A percentile compares a stretch with the other conserved stretches of the same genome.
phyloP scores from a whole-genome alignment of 2,113 vertebrate genomes.

The Bubo blakistoni region DNA sequence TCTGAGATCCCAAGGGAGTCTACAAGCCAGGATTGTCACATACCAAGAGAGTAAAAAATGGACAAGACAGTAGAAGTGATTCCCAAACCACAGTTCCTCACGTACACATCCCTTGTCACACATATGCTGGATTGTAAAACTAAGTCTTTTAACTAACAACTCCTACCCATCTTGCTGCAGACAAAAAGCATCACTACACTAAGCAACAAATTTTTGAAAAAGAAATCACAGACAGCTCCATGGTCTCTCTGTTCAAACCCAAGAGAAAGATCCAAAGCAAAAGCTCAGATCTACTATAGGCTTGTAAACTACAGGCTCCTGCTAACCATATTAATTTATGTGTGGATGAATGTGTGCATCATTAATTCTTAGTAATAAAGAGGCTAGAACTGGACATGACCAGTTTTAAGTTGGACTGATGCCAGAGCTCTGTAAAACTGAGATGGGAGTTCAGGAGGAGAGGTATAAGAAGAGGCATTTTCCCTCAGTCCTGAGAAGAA shows the following conservation, averaged over 20 bases:
- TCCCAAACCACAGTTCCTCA: background rate
- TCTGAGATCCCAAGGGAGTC: background rate
- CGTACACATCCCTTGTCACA: background rate
- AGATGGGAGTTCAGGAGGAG: background rate
- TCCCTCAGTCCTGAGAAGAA: background rate
- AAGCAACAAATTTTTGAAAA: background rate
- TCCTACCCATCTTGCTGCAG: background rate
- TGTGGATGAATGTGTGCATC: background rate
- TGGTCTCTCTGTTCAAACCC: background rate
- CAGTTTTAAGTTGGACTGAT: background rate
- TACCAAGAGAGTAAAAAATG: background rate
- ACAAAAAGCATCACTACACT: background rate
- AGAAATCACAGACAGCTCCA: background rate
- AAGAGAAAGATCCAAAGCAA: background rate
- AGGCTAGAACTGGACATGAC: background rate
- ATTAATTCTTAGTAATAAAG: background rate
- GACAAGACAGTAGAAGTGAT: background rate
- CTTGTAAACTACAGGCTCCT: background rate
- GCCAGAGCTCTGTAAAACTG: background rate
- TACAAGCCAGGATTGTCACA: background rate
- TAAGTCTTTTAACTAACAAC: background rate
- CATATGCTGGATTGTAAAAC: background rate
- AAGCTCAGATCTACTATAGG: background rate
- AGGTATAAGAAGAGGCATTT: background rate
- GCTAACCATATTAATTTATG: background rate